Conservation (phyloP, 2,797 vertebrate genomes). For the Eulemur rubriventer region DNA sequence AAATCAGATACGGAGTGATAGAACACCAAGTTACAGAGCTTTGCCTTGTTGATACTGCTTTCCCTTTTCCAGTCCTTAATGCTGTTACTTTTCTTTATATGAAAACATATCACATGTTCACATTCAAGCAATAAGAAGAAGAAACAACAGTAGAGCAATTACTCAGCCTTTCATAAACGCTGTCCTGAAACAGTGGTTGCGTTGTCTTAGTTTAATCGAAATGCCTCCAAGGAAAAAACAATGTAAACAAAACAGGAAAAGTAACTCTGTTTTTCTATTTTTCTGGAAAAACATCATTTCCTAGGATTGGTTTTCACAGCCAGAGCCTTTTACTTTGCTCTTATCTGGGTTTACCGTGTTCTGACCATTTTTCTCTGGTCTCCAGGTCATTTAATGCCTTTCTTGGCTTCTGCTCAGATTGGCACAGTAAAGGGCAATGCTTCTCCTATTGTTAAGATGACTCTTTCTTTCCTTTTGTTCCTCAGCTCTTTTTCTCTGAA, state of each 20-base stretch:
- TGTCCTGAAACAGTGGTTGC: not conserved
- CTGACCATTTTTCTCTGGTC: not conserved
- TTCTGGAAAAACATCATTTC: not conserved
- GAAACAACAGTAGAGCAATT: not conserved
- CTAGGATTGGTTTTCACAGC: not conserved
- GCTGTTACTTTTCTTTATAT: not conserved
- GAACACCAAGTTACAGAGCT: not conserved
- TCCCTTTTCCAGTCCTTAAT: not conserved
- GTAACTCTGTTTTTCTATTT: not conserved
- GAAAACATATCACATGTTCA: not conserved
- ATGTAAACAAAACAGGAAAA: not conserved
- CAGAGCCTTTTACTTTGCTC: not conserved
- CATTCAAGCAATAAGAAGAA: not conserved
- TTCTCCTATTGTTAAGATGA: not conserved
- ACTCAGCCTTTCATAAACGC: not conserved
- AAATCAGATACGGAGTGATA: not conserved
- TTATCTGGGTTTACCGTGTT: not conserved
- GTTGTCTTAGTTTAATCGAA: not conserved
- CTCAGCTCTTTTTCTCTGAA: not conserved
- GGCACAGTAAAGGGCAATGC: not conserved
- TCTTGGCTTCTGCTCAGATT: not conserved
- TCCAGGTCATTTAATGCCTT: not conserved
- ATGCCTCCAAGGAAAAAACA: not conserved
- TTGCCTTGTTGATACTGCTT: not conserved
- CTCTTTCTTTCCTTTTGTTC: not conserved